phyloP scores from a whole-genome alignment of 1,140 invertebrate genomes.

The Papilio glaucus region DNA sequence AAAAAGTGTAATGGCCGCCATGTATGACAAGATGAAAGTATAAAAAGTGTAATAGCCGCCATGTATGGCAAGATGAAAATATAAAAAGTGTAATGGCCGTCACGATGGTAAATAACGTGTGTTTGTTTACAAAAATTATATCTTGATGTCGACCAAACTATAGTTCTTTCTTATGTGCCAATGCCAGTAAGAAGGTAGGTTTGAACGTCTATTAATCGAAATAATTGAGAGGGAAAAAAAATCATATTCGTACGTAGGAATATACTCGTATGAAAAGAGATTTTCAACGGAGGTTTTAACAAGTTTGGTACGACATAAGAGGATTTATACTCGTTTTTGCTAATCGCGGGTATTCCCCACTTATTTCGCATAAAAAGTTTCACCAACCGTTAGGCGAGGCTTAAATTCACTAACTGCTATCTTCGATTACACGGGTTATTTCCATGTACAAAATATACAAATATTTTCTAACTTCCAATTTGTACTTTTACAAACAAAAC shows the following conservation, averaged over 20 bases:
- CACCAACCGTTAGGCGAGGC: neutral
- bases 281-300: slow-evolving; percentile 4
- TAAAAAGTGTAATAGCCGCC: no score
- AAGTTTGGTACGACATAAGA: neutral
- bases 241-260: neutral
- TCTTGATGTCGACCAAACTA: no score
- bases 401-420: no score
- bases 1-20: no score
- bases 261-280: neutral
- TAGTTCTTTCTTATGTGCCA: neutral
- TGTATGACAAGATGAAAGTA: no score
- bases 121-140: no score
- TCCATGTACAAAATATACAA: no score
- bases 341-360: neutral
- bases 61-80: no score
- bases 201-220: neutral
- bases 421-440: neutral
- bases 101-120: no score
- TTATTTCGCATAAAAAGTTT: neutral
- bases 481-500: no score
- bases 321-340: neutral
- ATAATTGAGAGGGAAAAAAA: neutral
- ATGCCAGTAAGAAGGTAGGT: neutral
- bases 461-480: no score
- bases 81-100: no score